Conservation (phyloP, 2,888 invertebrate genomes). For the Epistrophe eligans region DNA sequence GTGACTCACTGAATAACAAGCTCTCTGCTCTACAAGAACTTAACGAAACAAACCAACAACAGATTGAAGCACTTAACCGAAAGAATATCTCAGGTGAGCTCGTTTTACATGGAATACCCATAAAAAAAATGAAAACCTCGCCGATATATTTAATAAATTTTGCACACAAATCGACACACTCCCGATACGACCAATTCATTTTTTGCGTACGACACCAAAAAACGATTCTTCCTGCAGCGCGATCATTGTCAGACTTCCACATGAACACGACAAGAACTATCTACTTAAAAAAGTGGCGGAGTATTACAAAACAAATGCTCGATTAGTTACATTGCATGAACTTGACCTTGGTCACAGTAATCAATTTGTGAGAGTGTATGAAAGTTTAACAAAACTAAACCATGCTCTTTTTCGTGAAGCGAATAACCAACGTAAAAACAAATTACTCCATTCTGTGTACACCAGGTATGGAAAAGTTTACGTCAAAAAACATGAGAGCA, state of each 20-base stretch:
- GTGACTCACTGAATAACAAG: not conserved
- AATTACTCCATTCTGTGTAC: not conserved
- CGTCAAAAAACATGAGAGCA: not conserved
- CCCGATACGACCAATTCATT: not conserved
- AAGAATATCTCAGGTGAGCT: not conserved
- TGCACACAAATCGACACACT: not conserved
- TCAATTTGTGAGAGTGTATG: slow-evolving; percentile 15
- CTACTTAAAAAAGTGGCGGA: not conserved
- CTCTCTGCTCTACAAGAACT: not conserved
- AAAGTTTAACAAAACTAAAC: not conserved
- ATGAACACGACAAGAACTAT: not conserved
- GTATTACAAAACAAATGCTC: not conserved
- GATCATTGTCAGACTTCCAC: not conserved
- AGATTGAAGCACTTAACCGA: not conserved
- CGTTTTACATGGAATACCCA: not conserved
- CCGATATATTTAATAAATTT: not conserved
- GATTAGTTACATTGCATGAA: not conserved
- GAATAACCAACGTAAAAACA: not conserved
- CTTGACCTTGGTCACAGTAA: not conserved
- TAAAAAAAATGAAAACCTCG: slow-evolving; percentile 8
- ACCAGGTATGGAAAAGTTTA: not conserved
- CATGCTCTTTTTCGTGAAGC: not conserved
- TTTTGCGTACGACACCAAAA: not conserved
- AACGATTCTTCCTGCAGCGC: not conserved
- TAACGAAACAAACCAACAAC: not conserved